phyloP scores from a whole-genome alignment of 2,113 vertebrate genomes.

The Crotophaga sulcirostris region DNA sequence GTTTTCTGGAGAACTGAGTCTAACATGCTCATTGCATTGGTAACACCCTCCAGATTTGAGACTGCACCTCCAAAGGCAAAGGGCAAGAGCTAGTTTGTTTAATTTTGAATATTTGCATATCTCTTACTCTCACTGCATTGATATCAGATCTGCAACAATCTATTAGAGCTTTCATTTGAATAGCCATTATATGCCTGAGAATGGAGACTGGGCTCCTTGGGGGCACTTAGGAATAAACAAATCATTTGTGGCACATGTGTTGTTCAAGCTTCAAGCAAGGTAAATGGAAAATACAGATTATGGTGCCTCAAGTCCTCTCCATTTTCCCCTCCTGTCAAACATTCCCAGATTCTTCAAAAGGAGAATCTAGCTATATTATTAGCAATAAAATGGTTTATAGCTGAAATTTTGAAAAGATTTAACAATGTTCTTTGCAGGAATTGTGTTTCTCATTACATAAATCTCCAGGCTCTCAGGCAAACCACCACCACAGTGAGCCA shows the following conservation, averaged over 20 bases:
- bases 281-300: slow-evolving; percentile 65
- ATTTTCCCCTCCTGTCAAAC: slow-evolving; percentile 58
- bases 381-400: slow-evolving; percentile 67
- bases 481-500: not conserved
- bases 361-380: slow-evolving; percentile 64
- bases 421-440: slow-evolving; percentile 64
- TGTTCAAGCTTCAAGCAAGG: slow-evolving; percentile 51
- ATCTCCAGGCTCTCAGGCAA: slow-evolving; percentile 60
- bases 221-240: slow-evolving; percentile 29
- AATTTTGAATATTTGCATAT: slow-evolving; percentile 33
- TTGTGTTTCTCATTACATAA: slow-evolving; percentile 72
- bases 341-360: slow-evolving; percentile 63
- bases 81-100: slow-evolving; percentile 17
- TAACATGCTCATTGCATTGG: not conserved
- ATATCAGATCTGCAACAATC: slow-evolving; percentile 37
- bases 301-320: slow-evolving; percentile 59
- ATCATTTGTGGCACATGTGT: slow-evolving; percentile 56
- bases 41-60: not conserved
- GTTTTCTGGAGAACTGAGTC: not conserved
- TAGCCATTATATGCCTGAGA: slow-evolving; percentile 20
- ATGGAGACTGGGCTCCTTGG: slow-evolving; percentile 14
- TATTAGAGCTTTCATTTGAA: slow-evolving; percentile 46
- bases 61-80: not conserved
- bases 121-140: not conserved
- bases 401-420: slow-evolving; percentile 62